Conservation (phyloP, 2,888 invertebrate species). For the Thera obeliscata region DNA sequence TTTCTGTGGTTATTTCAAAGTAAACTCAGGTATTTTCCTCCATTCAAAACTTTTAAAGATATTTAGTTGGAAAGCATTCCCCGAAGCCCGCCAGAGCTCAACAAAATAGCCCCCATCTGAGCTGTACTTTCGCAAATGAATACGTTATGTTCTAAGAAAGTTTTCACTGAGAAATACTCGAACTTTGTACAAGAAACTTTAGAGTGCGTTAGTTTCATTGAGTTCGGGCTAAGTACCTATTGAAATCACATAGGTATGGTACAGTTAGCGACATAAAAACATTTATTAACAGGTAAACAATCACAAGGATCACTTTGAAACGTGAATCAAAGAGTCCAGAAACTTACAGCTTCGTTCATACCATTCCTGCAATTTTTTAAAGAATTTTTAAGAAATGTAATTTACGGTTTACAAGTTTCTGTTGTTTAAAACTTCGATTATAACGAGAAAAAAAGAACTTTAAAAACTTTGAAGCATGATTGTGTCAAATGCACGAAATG, state of each 20-base stretch:
- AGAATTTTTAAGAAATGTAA: too few species aligned
- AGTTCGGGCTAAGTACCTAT: slow-evolving; percentile 12
- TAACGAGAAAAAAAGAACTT: too few species aligned
- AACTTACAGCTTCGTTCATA: too few species aligned
- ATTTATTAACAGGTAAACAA: neutral
- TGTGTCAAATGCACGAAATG: too few species aligned
- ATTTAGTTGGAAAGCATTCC: slow-evolving; percentile 25
- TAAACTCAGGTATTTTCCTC: neutral
- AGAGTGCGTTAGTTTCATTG: slow-evolving; percentile 26
- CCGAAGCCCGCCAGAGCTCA: slow-evolving; percentile 22
- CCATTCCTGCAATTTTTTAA: too few species aligned
- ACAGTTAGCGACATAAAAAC: neutral
- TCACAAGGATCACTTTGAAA: too few species aligned
- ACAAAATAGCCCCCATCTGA: slow-evolving; percentile 35
- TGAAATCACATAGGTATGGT: slow-evolving; percentile 7
- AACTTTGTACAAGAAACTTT: slow-evolving; percentile 24
- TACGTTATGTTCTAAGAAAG: slow-evolving; percentile 29
- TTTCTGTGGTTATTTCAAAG: neutral
- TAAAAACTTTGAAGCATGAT: too few species aligned
- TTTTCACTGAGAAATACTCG: slow-evolving; percentile 19
- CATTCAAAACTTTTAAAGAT: slow-evolving; percentile 25
- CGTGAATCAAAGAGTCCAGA: too few species aligned
- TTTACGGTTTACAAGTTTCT: too few species aligned
- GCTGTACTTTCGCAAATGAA: slow-evolving; percentile 28
- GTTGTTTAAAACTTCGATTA: too few species aligned